Conservation (phyloP, 2,888 invertebrate species). For the Achlya flavicornis region DNA sequence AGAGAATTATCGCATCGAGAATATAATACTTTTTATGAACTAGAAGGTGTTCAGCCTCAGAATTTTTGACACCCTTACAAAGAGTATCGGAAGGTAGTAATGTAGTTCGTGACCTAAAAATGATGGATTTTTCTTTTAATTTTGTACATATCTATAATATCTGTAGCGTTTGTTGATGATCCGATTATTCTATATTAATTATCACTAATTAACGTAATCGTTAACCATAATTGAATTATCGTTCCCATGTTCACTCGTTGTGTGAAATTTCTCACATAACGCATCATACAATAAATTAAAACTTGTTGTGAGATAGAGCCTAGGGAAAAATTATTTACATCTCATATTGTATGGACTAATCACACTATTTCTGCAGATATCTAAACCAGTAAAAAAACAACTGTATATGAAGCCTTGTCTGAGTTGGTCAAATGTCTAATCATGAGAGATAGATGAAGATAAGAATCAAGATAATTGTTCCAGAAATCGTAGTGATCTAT, state of each 20-base stretch:
- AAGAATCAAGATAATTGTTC: no score
- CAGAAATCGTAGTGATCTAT: no score
- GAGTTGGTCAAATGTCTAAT: background rate
- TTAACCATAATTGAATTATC: background rate
- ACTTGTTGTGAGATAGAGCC: background rate
- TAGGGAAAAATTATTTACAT: background rate
- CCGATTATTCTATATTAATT: background rate
- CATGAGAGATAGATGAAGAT: background rate
- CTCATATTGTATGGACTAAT: no score
- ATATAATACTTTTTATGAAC: no score
- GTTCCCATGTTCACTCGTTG: background rate
- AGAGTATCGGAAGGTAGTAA: no score
- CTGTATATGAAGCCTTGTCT: background rate
- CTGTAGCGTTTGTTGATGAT: background rate
- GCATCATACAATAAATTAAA: background rate
- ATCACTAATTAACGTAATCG: background rate
- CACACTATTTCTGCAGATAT: background rate
- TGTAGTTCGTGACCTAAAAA: no score
- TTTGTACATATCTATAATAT: no score
- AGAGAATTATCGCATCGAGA: no score
- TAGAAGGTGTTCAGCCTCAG: no score
- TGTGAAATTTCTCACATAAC: slow-evolving; percentile 6
- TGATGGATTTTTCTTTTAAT: no score
- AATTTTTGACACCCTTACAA: no score
- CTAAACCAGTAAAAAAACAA: no score